A percentile compares a stretch with the other conserved stretches of the same genome.
Evolutionary conservation across 92 coral and sea anemone species (phyloP).

Genomic region (Porites cylindrica): DNA sequence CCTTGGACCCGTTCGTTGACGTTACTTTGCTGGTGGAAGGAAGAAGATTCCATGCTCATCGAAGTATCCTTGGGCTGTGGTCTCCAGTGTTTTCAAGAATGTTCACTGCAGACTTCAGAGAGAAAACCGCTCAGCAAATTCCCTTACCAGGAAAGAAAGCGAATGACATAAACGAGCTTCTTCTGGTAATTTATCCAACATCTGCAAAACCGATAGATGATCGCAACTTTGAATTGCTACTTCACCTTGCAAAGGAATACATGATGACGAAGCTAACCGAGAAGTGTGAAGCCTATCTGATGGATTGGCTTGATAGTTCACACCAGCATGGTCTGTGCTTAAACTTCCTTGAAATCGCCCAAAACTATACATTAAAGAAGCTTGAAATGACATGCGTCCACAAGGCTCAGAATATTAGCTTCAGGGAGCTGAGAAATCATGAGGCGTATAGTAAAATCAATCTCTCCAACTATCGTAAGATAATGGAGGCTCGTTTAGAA

Average conservation of each 20-base stretch:
- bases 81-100: conserved; percentile 55
- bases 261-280: conserved; percentile 15
- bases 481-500: conserved; percentile 9
- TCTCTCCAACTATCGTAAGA: conserved; percentile 7
- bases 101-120: conserved; percentile 47
- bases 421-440: not conserved
- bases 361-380: conserved; percentile 22
- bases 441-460: conserved; percentile 9
- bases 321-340: not conserved
- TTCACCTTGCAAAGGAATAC: conserved; percentile 41
- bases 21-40: conserved; percentile 45
- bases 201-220: conserved; percentile 18
- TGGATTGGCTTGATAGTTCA: not conserved
- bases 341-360: conserved; percentile 13
- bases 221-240: conserved; percentile 5
- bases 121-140: conserved; percentile 36
- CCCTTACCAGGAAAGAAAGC: conserved; percentile 43
- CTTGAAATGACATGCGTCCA: conserved; percentile 8
- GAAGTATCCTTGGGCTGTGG: conserved; percentile 23
- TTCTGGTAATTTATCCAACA: conserved; percentile 43
- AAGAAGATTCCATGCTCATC: conserved; percentile 42
- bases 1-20: conserved; percentile 50
- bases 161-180: conserved; percentile 37
- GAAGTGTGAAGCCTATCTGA: conserved; percentile 41
- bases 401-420: not conserved